Percentiles rank a stretch among this genome's conserved stretches.
phyloP scores from a whole-genome alignment of 2,113 vertebrate species.

The Ailurus styani region DNA sequence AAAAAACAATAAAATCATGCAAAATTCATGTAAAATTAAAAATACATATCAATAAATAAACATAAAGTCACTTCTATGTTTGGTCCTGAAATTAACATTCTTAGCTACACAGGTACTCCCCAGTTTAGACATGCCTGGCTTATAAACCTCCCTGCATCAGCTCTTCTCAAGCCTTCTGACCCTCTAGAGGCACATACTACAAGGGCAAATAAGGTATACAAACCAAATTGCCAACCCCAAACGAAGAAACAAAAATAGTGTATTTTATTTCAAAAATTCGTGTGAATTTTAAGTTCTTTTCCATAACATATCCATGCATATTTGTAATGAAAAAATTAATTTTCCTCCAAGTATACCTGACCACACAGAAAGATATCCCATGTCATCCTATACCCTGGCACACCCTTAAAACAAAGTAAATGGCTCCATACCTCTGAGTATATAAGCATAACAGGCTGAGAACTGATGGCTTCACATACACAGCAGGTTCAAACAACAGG shows the following conservation, averaged over 20 bases:
- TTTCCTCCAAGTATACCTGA: not conserved
- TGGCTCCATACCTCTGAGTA: not conserved
- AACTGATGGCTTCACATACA: not conserved
- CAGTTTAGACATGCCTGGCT: not conserved
- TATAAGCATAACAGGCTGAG: not conserved
- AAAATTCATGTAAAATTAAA: slow-evolving; percentile 28
- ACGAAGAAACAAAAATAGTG: not conserved
- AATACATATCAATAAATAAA: not conserved
- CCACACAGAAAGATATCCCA: not conserved
- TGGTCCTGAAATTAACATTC: not conserved
- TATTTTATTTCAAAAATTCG: not conserved
- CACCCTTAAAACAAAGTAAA: not conserved
- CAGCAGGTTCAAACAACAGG: not conserved
- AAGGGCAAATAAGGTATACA: not conserved
- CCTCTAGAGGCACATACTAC: not conserved
- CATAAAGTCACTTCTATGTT: not conserved
- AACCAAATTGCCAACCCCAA: not conserved
- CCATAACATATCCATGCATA: not conserved
- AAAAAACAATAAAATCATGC: not conserved
- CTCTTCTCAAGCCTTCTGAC: not conserved
- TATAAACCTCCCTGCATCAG: not conserved
- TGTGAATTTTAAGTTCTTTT: not conserved
- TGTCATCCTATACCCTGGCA: not conserved
- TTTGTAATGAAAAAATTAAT: slow-evolving; percentile 16
- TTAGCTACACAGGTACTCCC: not conserved